Percentiles rank a stretch among this genome's conserved stretches.
These are phyloP conservation scores for Perccottus glenii DNA, from an alignment of 2,113 vertebrate genomes.

Conservation along the genomic window DNA sequence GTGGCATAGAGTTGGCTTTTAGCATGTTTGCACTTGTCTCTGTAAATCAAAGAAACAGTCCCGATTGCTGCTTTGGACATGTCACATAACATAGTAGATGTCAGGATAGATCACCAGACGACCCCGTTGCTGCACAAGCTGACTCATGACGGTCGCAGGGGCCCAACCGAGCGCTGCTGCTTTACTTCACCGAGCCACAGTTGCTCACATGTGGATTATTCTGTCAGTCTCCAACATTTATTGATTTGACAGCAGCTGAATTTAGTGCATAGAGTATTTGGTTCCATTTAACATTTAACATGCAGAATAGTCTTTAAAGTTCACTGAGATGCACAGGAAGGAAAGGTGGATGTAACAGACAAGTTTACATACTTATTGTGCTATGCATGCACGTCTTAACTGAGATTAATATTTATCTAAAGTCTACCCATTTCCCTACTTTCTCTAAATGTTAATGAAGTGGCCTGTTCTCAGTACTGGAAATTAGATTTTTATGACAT, in stretches of 20 bases:
- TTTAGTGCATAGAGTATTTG: constrained; percentile 50
- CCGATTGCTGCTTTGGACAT: constrained; percentile 52
- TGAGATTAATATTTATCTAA: constrained; percentile 11
- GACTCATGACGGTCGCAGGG: constrained; percentile 36
- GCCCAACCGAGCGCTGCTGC: constrained; percentile 23
- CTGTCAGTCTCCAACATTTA: constrained; percentile 53
- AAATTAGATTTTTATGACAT: constrained; percentile 12
- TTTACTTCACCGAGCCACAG: constrained; percentile 41
- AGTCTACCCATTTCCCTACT: constrained; percentile 3
- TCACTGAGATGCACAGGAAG: constrained; percentile 26
- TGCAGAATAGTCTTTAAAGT: constrained; percentile 35
- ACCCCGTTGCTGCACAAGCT: constrained; percentile 27
- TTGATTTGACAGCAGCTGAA: constrained; percentile 67
- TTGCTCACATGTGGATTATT: constrained; percentile 59
- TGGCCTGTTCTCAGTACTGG: background rate
- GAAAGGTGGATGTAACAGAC: background rate
- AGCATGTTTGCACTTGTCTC: constrained; percentile 67
- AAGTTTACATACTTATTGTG: too few relatives aligned
- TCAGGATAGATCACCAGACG: constrained; percentile 58
- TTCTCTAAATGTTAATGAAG: constrained; percentile 7
- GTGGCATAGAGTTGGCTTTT: constrained; percentile 53
- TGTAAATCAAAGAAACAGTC: constrained; percentile 66
- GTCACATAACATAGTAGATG: constrained; percentile 55
- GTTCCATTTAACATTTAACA: constrained; percentile 55
- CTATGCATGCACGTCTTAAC: constrained; percentile 12